Evolutionary conservation across 2,113 vertebrate species (phyloP).

Genomic region (Ranitomeya imitator): DNA sequence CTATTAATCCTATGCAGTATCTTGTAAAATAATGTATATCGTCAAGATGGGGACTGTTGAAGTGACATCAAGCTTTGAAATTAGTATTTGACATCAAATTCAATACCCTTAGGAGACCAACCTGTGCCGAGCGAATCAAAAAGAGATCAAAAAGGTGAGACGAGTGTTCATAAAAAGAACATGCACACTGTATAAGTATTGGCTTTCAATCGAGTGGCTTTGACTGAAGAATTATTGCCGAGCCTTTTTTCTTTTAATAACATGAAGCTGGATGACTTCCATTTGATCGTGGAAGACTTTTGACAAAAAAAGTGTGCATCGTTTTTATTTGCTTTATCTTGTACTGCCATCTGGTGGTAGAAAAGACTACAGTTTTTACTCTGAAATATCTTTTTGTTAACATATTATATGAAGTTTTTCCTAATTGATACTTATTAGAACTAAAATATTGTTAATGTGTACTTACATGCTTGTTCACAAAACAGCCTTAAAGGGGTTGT

Average conservation of each 20-base stretch:
- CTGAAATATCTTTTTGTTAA: not conserved
- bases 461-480: too few species aligned
- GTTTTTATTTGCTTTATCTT: not conserved
- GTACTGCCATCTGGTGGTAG: slow-evolving; percentile 29
- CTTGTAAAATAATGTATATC: slow-evolving; percentile 8
- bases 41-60: not conserved
- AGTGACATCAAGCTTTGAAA: not conserved
- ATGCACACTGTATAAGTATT: slow-evolving; percentile 1
- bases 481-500: too few species aligned
- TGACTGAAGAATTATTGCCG: slow-evolving; percentile 34
- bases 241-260: not conserved
- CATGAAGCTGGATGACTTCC: slow-evolving; percentile 2
- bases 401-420: not conserved
- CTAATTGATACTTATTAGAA: not conserved
- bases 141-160: not conserved
- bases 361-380: not conserved
- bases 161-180: slow-evolving; percentile 7
- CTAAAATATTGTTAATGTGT: too few species aligned
- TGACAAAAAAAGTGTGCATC: not conserved
- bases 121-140: not conserved
- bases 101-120: not conserved
- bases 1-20: not conserved
- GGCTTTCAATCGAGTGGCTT: slow-evolving; percentile 12
- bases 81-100: slow-evolving; percentile 15
- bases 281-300: not conserved